Evolutionary conservation across 2,888 invertebrate species (phyloP).

Genomic region (Morpho helenor): DNA sequence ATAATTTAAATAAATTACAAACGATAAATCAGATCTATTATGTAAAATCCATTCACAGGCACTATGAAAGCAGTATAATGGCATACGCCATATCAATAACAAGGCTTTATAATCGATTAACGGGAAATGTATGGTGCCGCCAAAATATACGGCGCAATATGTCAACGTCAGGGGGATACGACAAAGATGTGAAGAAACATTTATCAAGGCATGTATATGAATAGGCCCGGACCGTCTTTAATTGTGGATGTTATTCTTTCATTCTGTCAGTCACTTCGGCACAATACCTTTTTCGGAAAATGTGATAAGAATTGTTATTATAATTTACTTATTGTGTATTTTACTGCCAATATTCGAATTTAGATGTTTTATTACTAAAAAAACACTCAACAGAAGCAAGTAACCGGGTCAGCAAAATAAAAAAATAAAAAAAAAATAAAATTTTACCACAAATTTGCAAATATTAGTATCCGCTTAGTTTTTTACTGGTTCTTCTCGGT

Average conservation of each 20-base stretch:
- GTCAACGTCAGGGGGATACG: constrained; percentile 51
- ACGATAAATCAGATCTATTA: constrained; percentile 20
- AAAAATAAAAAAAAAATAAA: too few species aligned
- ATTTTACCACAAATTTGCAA: too few species aligned
- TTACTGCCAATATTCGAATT: too few species aligned
- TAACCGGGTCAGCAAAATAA: too few species aligned
- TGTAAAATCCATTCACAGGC: constrained; percentile 13
- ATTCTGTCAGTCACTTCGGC: too few species aligned
- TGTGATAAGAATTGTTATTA: too few species aligned
- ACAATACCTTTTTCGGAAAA: too few species aligned
- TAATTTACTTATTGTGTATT: too few species aligned
- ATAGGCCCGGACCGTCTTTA: constrained; percentile 7
- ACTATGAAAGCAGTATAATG: constrained; percentile 20
- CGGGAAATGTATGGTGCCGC: constrained; percentile 44
- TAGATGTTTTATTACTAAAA: too few species aligned
- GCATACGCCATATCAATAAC: constrained; percentile 34
- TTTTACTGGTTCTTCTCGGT: too few species aligned
- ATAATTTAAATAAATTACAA: constrained; percentile 9
- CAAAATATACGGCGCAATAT: constrained; percentile 43
- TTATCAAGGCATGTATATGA: constrained; percentile 17
- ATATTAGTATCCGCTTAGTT: too few species aligned
- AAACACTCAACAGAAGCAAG: too few species aligned
- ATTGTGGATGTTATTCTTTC: background rate
- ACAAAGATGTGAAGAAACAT: constrained; percentile 40
- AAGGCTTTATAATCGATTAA: constrained; percentile 56